Percentiles rank a stretch among this genome's conserved stretches.
phyloP scores from a whole-genome alignment of 2,888 invertebrate species.

The Temnothorax rugatulus region DNA sequence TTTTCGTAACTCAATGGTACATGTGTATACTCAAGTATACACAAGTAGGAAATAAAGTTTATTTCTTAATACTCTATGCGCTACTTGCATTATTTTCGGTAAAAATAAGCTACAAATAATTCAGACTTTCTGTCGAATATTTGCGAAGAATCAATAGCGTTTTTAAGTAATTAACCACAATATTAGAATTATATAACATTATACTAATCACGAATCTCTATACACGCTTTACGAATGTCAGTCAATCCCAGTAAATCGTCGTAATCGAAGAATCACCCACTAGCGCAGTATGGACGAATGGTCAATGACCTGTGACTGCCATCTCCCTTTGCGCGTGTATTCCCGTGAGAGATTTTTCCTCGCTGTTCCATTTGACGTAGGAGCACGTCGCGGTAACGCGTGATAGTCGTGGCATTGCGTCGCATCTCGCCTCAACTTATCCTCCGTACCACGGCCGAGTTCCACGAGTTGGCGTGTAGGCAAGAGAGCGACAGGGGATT shows the following conservation, averaged over 20 bases:
- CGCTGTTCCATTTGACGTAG: constrained; percentile 56
- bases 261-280: not conserved
- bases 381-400: constrained; percentile 55
- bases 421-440: constrained; percentile 48
- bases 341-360: constrained; percentile 61
- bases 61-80: not conserved
- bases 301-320: constrained; percentile 19
- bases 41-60: not conserved
- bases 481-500: constrained; percentile 75
- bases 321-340: constrained; percentile 14
- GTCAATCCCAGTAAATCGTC: not conserved
- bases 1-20: constrained; percentile 12
- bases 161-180: not conserved
- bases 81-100: not conserved
- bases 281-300: not conserved
- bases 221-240: not conserved
- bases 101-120: not conserved
- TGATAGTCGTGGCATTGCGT: constrained; percentile 58
- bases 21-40: not conserved
- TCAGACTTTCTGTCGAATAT: not conserved
- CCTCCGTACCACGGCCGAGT: constrained; percentile 49
- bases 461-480: constrained; percentile 58
- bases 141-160: not conserved
- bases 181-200: not conserved
- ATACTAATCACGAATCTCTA: not conserved